Base-by-base conservation (phyloP, 2,113 vertebrate species). In the Ptychochromis oligacanthus region DNA sequence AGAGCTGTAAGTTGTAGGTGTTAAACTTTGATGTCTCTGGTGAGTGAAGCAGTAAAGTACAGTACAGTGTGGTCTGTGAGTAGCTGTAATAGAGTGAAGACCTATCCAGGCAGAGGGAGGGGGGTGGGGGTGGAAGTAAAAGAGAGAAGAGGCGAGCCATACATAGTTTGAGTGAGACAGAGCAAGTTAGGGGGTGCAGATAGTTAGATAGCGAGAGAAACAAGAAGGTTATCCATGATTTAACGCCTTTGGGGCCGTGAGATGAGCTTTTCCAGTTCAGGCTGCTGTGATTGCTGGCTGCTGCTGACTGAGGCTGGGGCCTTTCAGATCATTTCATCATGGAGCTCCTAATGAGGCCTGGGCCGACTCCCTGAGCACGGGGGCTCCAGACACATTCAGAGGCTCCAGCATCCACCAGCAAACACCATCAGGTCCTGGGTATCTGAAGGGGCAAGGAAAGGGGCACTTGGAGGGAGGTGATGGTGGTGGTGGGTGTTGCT, bases 261-360 rank as follows among this genome's bases (percentile, higher is more conserved):
- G 94, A 94, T 92, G 91, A 93, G 88, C 92, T 88, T 90, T 77
- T 92, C 83, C 91, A 85, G 91, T 90, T 91, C 91, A 84, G 82
- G 82, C 85, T 88, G 88, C 93, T 92, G 93, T 93, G 92, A 95
- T 94, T 94, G 92, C 93, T 87, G 80, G 85, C 88, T 93, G 86
- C n/a, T 88, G 86, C 87, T 87, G 81, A 78, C 82, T 80, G 55
- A 90, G 82, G 58, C 86, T 82, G 70, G 87, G 91, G 86, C 89
- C 94, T 96, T 96, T 95, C 96, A 95, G 89, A 91, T 94, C 90
- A 91, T 96, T 96, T 96, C 95, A 96, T 96, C 96, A 95, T 94
- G 88, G 89, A 83, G 88, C 88, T 86, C 86, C 91, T 96, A 95
- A 96, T 96, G 95, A 96, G 94, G 94, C 92, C 94, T 88, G 89